phyloP scores from a whole-genome alignment of 2,797 vertebrate species.

The Tolypeutes matacus region DNA sequence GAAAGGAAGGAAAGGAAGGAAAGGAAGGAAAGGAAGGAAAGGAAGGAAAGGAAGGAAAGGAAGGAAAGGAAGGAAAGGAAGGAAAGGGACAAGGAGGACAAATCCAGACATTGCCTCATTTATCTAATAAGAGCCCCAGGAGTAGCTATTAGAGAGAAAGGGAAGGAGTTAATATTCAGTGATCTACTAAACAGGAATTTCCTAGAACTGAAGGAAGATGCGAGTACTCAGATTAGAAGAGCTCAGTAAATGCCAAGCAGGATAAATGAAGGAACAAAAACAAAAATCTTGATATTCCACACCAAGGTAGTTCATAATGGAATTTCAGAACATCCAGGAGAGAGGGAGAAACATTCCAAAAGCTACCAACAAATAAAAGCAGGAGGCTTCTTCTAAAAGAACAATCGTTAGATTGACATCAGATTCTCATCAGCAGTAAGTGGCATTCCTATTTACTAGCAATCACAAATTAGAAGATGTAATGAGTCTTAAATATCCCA shows the following conservation, averaged over 20 bases:
- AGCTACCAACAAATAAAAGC: not conserved
- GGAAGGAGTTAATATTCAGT: not conserved
- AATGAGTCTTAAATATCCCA: not conserved
- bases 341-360: not conserved
- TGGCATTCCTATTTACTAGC: not conserved
- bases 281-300: not conserved
- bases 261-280: not conserved
- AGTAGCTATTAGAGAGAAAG: not conserved
- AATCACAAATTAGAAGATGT: not conserved
- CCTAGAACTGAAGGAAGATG: not conserved
- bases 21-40: too few relatives aligned
- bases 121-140: not conserved
- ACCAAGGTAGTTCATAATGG: rapidly evolving
- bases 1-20: too few relatives aligned
- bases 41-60: too few relatives aligned
- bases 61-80: too few relatives aligned
- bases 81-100: not conserved
- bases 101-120: not conserved
- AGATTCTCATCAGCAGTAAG: not conserved
- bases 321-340: not conserved
- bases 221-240: rapidly evolving
- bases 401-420: not conserved
- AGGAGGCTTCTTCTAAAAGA: not conserved
- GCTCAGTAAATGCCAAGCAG: not conserved
- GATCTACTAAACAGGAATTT: too few relatives aligned